Conservation (phyloP, 35 echinoderm and acorn worm species). For the Patiria miniata region DNA sequence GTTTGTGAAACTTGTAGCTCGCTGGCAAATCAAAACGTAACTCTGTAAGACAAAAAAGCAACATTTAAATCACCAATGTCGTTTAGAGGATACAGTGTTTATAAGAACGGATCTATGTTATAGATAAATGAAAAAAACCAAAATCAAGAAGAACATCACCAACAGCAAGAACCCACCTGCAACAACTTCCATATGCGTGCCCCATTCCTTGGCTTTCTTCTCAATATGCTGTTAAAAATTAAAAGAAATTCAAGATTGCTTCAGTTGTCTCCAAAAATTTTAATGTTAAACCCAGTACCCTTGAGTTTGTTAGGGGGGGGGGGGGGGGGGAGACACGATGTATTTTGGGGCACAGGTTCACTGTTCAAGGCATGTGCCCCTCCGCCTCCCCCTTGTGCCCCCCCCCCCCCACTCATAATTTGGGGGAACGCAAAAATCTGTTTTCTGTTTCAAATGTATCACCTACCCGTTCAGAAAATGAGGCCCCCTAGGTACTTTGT, state of each 20-base stretch:
- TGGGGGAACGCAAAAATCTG: background rate
- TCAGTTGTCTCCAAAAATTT: too few species aligned
- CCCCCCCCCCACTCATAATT: too few species aligned
- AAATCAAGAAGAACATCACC: background rate
- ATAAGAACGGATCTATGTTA: too few species aligned
- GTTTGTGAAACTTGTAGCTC: constrained; percentile 90
- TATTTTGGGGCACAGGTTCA: too few species aligned
- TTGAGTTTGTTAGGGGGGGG: background rate
- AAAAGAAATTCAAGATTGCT: too few species aligned
- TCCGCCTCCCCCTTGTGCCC: too few species aligned
- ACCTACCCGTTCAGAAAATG: too few species aligned
- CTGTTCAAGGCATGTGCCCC: too few species aligned
- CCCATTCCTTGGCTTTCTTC: constrained; percentile 84
- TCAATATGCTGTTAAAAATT: constrained; percentile 71
- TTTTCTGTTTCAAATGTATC: background rate
- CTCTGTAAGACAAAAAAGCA: constrained; percentile 42
- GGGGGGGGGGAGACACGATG: too few species aligned
- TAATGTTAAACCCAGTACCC: too few species aligned
- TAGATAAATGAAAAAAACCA: background rate
- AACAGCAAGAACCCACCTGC: constrained; percentile 55
- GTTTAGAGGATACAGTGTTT: background rate
- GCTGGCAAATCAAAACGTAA: constrained; percentile 83
- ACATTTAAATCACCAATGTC: constrained; percentile 25
- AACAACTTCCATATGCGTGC: constrained; percentile 70
- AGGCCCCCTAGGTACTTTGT: too few species aligned